These are phyloP conservation scores for Brenthis daphne DNA, from an alignment of 2,888 invertebrate species.

Conservation along the genomic window DNA sequence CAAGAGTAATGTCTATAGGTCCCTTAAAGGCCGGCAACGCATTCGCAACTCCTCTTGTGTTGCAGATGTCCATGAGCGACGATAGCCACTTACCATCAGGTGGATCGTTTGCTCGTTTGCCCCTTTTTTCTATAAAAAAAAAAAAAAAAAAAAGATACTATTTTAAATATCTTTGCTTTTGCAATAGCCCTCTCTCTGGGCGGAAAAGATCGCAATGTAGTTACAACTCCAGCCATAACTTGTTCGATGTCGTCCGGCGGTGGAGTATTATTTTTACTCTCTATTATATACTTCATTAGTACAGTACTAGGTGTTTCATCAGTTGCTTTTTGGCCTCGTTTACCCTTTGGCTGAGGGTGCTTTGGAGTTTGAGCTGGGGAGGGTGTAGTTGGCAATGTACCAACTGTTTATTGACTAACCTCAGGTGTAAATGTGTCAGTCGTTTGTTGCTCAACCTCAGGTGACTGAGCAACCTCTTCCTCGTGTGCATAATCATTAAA, in stretches of 20 bases:
- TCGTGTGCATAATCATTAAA: slow-evolving; percentile 26
- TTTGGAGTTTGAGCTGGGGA: slow-evolving; percentile 32
- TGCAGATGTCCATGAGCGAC: too few species aligned
- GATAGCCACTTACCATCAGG: too few species aligned
- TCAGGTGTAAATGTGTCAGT: slow-evolving; percentile 9
- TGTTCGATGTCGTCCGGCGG: slow-evolving; percentile 39
- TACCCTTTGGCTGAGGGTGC: slow-evolving; percentile 11
- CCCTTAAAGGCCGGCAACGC: too few species aligned
- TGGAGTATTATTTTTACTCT: slow-evolving; percentile 30
- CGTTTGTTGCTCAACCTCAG: slow-evolving; percentile 37
- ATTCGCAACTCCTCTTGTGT: too few species aligned
- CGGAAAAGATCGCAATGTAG: slow-evolving; percentile 40
- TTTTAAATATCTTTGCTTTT: slow-evolving; percentile 42
- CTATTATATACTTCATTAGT: slow-evolving; percentile 40
- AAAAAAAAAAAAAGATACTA: too few species aligned
- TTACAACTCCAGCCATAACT: slow-evolving; percentile 36
- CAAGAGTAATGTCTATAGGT: too few species aligned
- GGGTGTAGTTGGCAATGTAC: slow-evolving; percentile 34
- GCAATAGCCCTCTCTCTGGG: slow-evolving; percentile 40
- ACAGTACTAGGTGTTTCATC: slow-evolving; percentile 23
- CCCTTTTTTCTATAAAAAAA: too few species aligned
- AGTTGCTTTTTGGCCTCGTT: too few species aligned
- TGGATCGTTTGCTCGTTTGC: too few species aligned
- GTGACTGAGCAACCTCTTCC: slow-evolving; percentile 36
- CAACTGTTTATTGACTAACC: neutral